These are phyloP conservation scores for Nomada flava DNA, from an alignment of 2,888 invertebrate genomes.

Conservation along the genomic window DNA sequence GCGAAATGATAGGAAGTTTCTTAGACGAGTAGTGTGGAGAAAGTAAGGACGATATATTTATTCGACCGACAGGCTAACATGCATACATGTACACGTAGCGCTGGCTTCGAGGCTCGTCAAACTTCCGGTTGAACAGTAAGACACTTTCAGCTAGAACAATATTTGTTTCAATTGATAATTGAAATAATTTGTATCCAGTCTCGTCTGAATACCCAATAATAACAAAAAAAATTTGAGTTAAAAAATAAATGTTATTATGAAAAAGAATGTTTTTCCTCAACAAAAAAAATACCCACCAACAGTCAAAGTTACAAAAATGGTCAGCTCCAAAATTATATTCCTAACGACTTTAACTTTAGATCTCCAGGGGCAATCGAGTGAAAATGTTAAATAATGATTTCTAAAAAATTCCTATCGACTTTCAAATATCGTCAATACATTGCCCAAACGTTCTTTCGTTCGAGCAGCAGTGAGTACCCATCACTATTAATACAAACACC, in stretches of 20 bases:
- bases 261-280: too few relatives aligned
- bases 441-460: too few relatives aligned
- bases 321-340: too few relatives aligned
- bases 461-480: background rate
- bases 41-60: conserved; percentile 75
- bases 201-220: too few relatives aligned
- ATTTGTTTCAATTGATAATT: background rate
- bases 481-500: conserved; percentile 5
- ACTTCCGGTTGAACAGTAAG: background rate
- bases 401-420: background rate
- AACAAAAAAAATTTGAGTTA: too few relatives aligned
- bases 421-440: background rate
- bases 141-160: background rate
- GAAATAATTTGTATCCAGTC: too few relatives aligned
- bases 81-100: conserved; percentile 7
- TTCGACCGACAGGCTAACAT: conserved; percentile 60
- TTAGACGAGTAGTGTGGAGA: conserved; percentile 64
- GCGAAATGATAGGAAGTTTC: conserved; percentile 61
- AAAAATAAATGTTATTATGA: too few relatives aligned
- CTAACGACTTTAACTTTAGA: too few relatives aligned
- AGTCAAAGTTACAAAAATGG: too few relatives aligned
- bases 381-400: too few relatives aligned
- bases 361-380: too few relatives aligned
- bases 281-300: too few relatives aligned
- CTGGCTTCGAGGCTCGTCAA: conserved; percentile 6